Evolutionary conservation across 2,797 vertebrate genomes (phyloP), one percentile per base, ranked within the genome.

Genomic region (Lacerta bilineata): DNA sequence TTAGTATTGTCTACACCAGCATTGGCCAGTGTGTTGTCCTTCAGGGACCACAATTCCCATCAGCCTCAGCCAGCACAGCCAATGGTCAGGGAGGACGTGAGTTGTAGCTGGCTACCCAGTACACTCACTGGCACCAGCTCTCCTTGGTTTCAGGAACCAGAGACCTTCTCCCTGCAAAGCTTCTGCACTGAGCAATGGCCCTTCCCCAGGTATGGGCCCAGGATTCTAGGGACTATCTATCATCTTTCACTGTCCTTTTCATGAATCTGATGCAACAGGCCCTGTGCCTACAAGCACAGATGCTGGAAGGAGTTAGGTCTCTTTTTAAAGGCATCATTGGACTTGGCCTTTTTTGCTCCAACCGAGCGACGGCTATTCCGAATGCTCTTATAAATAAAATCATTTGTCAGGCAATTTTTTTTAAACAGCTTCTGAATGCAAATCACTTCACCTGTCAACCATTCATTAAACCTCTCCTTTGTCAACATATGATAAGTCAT

Each of bases 401-500:
- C 92, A 96, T 95, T 97, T 93, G 96, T 96, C 95, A 95, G 94
- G 94, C 95, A 95, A 95, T 96, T 95, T 96, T 93, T 93, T 55
- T 55, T 55, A 55, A 97, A 96, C 95, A 93, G 93, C 93, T 92
- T 95, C 92, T 94, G 94, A 97, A 92, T 90, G 90, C 91, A 96
- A 96, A 95, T 93, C 90, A 89, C 94, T 97, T 97, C 94, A 96
- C 95, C 96, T 97, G 97, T 97, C 98, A 80, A 97, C 94, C 97
- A 96, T 97, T 97, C 97, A 98, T 98, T 98, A 98, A 98, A 97
- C 94, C 93, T 95, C 92, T 94, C 95, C 97, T 98, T 98, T 97
- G 97, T 98, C 97, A 98, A 97, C 96, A 97, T 96, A 95, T 93
- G 94, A 95, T 96, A 97, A 98, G 97, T 97, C 97, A 98, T 98